Percentiles rank a stretch among this genome's conserved stretches.
Evolutionary conservation across 1,140 invertebrate genomes (phyloP).

Genomic region (Diachasma alloeum): DNA sequence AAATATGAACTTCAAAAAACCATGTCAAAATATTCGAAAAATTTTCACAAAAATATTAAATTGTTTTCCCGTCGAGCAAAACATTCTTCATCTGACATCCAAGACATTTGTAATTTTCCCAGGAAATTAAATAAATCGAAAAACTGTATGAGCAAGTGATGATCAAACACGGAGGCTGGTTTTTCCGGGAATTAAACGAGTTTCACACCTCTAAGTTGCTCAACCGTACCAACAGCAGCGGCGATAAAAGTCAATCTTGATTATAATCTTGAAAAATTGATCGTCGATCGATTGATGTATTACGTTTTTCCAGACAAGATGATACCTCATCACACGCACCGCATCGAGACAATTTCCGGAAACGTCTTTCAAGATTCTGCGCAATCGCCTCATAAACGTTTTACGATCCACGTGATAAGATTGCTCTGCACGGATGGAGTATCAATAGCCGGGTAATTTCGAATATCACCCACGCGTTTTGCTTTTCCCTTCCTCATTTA

Average conservation of each 20-base stretch:
- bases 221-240: neutral
- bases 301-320: neutral
- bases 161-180: conserved; percentile 8
- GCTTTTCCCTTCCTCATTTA: neutral
- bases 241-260: conserved; percentile 12
- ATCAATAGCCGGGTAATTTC: neutral
- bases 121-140: neutral
- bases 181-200: conserved; percentile 27
- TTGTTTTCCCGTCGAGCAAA: too few species aligned
- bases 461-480: neutral
- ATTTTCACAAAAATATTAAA: too few species aligned
- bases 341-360: conserved; percentile 1
- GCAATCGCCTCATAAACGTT: neutral
- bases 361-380: neutral
- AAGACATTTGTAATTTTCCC: neutral
- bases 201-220: neutral
- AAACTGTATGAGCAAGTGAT: neutral
- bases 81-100: too few species aligned
- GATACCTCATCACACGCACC: neutral
- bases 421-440: neutral
- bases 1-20: too few species aligned
- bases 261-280: neutral
- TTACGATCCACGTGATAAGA: neutral
- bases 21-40: too few species aligned
- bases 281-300: conserved; percentile 2